Conservation (phyloP, 2,113 vertebrate genomes). For the Syrmaticus mikado region DNA sequence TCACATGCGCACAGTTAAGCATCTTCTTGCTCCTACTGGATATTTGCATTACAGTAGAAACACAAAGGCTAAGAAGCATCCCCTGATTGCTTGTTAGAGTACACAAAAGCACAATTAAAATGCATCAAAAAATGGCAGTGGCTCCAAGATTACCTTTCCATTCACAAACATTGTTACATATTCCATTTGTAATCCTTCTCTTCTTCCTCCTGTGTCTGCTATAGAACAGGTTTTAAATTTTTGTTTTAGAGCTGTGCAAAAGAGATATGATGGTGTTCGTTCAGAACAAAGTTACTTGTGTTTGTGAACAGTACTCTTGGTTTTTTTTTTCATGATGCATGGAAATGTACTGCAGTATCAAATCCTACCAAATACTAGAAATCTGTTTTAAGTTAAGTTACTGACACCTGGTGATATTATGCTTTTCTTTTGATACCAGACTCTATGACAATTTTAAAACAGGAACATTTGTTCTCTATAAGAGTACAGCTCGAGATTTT, state of each 20-base stretch:
- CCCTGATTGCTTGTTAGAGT: not conserved
- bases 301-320: not conserved
- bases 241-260: not conserved
- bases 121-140: not conserved
- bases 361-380: not conserved
- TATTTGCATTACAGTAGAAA: not conserved
- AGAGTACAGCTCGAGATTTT: conserved; percentile 81
- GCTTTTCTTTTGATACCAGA: conserved; percentile 69
- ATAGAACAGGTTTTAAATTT: not conserved
- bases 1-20: not conserved
- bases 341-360: not conserved
- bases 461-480: conserved; percentile 90
- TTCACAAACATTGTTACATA: not conserved
- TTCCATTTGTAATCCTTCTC: not conserved
- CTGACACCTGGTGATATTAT: not conserved
- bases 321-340: not conserved
- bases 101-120: not conserved
- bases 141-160: not conserved
- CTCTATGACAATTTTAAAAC: conserved; percentile 88
- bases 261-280: not conserved
- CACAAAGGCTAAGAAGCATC: not conserved
- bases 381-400: not conserved
- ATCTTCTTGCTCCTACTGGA: not conserved
- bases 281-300: not conserved
- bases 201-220: not conserved